phyloP scores from a whole-genome alignment of 2,888 invertebrate species.

The Troilus luridus region DNA sequence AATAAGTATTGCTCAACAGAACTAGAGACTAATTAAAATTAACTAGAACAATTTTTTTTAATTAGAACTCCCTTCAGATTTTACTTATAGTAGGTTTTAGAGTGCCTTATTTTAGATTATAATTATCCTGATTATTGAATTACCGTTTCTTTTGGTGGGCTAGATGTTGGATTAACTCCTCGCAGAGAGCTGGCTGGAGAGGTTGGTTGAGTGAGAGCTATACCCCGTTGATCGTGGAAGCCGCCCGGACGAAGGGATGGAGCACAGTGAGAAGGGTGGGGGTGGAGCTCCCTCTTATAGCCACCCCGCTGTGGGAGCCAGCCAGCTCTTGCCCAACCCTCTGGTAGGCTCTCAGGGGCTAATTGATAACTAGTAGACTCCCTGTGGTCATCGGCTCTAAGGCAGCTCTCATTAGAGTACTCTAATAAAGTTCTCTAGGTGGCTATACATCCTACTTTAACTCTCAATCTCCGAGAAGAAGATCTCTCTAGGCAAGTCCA shows the following conservation, averaged over 20 bases:
- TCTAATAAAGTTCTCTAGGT: too few species aligned
- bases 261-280: slow-evolving; percentile 20
- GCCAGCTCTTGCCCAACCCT: neutral
- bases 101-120: neutral
- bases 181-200: neutral
- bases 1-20: too few species aligned
- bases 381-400: neutral
- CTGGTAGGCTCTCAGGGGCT: neutral
- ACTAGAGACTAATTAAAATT: too few species aligned
- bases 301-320: slow-evolving; percentile 34
- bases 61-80: too few species aligned
- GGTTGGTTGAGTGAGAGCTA: neutral
- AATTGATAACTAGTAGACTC: neutral
- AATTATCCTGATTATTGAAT: neutral
- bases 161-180: neutral
- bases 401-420: neutral
- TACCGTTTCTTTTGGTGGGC: neutral
- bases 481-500: too few species aligned
- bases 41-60: too few species aligned
- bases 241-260: neutral
- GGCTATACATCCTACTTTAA: too few species aligned
- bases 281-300: slow-evolving; percentile 1
- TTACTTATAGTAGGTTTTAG: neutral
- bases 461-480: too few species aligned
- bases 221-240: neutral